Conservation (phyloP, 1,140 invertebrate genomes). For the Brachionus plicatilis region DNA sequence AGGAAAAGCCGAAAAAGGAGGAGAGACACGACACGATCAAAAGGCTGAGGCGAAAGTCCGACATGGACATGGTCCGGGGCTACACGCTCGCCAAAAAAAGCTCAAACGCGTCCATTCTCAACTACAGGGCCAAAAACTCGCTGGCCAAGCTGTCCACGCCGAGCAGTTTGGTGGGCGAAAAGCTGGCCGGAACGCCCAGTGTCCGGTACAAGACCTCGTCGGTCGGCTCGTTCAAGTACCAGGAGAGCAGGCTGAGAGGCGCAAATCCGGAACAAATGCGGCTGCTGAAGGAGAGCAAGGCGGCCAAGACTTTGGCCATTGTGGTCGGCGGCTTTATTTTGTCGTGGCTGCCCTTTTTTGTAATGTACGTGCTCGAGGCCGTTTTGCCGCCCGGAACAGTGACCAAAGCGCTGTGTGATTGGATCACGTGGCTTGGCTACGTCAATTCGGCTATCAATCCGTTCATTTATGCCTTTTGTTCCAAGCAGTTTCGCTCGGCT, state of each 20-base stretch:
- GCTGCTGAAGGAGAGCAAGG: constrained; percentile 65
- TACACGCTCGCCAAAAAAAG: background rate
- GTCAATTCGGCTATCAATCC: constrained; percentile 81
- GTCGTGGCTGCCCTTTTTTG: constrained; percentile 92
- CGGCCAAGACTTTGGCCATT: constrained; percentile 77
- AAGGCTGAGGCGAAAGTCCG: background rate
- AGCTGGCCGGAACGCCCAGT: background rate
- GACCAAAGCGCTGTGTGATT: constrained; percentile 67
- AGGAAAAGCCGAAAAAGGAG: background rate
- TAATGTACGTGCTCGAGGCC: constrained; percentile 68
- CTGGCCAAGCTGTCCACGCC: background rate
- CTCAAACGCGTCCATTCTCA: background rate
- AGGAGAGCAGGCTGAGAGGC: background rate
- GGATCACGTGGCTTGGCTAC: constrained; percentile 97
- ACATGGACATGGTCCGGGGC: background rate
- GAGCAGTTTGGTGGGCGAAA: background rate
- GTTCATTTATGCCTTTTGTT: constrained; percentile 60
- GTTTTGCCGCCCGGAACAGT: constrained; percentile 57
- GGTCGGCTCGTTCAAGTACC: background rate
- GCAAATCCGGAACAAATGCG: constrained; percentile 22
- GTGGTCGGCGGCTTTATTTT: constrained; percentile 86
- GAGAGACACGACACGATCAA: background rate
- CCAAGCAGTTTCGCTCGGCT: constrained; percentile 40
- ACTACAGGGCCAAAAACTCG: background rate
- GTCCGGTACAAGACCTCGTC: background rate